Conservation (phyloP, 1,140 invertebrate species). For the Zelostemma sp. region DNA sequence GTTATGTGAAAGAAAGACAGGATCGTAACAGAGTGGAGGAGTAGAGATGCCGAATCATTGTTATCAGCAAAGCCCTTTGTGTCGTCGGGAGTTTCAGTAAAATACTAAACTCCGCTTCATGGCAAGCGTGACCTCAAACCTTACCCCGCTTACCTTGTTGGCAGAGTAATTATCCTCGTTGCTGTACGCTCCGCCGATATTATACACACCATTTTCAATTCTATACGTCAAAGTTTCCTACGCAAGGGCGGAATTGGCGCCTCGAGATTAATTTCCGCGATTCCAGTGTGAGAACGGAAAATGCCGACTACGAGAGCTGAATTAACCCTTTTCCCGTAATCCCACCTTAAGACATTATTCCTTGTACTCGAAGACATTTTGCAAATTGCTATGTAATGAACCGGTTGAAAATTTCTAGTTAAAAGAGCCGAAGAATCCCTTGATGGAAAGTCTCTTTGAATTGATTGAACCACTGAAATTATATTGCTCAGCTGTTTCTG, state of each 20-base stretch:
- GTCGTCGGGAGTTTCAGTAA: constrained; percentile 45
- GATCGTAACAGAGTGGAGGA: constrained; percentile 28
- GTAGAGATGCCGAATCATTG: constrained; percentile 47
- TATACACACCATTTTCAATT: constrained; percentile 44
- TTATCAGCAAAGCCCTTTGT: constrained; percentile 43
- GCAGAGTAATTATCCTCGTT: constrained; percentile 46
- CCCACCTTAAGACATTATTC: too few relatives aligned
- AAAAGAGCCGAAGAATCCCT: too few relatives aligned
- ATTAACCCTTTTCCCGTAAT: too few relatives aligned
- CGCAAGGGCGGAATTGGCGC: constrained; percentile 41
- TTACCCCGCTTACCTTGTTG: constrained; percentile 44
- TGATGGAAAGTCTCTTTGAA: too few relatives aligned
- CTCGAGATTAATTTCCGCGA: constrained; percentile 44
- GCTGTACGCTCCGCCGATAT: constrained; percentile 34
- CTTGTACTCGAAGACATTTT: too few relatives aligned
- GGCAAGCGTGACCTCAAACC: constrained; percentile 44
- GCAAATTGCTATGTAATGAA: background rate
- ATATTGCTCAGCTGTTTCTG: too few relatives aligned
- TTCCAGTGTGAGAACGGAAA: constrained; percentile 30
- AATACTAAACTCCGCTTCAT: constrained; percentile 46
- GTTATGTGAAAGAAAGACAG: constrained; percentile 4
- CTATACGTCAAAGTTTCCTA: constrained; percentile 43
- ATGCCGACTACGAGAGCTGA: constrained; percentile 21
- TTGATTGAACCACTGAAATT: too few relatives aligned
- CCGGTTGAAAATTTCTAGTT: too few relatives aligned